Conservation (phyloP, 1,140 invertebrate species). For the Drosophila seguyi region DNA sequence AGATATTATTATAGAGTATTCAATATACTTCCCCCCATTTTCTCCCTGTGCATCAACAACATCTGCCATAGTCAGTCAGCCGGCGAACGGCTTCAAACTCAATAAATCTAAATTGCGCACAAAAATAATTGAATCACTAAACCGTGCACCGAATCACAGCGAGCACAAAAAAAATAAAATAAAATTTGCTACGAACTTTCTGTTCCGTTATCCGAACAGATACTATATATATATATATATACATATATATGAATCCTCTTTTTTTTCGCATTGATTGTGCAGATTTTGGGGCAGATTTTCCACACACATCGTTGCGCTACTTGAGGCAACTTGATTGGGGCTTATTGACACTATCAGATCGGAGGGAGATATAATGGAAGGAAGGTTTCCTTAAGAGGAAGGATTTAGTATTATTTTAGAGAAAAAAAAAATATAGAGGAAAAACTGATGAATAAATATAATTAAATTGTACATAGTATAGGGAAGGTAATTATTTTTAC, state of each 20-base stretch:
- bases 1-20: background rate
- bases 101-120: slow-evolving; percentile 83
- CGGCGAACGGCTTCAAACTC: slow-evolving; percentile 60
- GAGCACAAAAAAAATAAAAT: slow-evolving; percentile 36
- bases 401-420: background rate
- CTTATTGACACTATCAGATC: slow-evolving; percentile 49
- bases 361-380: slow-evolving; percentile 10
- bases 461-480: too few species aligned
- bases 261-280: slow-evolving; percentile 38
- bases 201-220: slow-evolving; percentile 32
- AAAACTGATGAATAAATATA: too few species aligned
- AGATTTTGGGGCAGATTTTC: slow-evolving; percentile 72
- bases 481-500: too few species aligned
- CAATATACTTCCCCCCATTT: background rate
- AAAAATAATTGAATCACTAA: slow-evolving; percentile 84
- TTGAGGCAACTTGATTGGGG: slow-evolving; percentile 60
- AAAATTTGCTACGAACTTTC: slow-evolving; percentile 43
- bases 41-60: slow-evolving; percentile 18
- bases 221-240: slow-evolving; percentile 5
- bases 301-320: slow-evolving; percentile 69
- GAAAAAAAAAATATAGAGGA: too few species aligned
- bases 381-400: too few species aligned
- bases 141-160: slow-evolving; percentile 59
- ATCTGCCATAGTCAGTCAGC: slow-evolving; percentile 40
- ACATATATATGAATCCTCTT: slow-evolving; percentile 16